These are phyloP conservation scores for Holothuria glaberrima DNA, from an alignment of 35 echinoderm and acorn worm species.

Conservation along the genomic window DNA sequence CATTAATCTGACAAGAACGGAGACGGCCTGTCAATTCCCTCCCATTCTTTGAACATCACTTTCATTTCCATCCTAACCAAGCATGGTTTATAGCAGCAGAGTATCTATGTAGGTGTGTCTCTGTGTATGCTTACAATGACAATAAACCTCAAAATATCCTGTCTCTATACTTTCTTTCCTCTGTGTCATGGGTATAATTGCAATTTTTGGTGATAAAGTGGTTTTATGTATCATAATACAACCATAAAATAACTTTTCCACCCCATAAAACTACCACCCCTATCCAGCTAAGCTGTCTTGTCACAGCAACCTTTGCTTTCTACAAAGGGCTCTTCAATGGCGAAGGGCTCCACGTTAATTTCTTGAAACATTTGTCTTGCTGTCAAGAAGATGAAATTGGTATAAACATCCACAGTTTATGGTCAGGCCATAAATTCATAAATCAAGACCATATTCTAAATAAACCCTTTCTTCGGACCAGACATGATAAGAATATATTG, in stretches of 20 bases:
- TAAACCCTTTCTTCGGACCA: slow-evolving; percentile 9
- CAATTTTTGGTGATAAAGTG: slow-evolving; percentile 10
- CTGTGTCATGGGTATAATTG: not conserved
- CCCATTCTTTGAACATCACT: too few species aligned
- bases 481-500: too few species aligned
- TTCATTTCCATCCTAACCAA: too few species aligned
- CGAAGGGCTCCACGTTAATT: not conserved
- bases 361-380: slow-evolving; percentile 45
- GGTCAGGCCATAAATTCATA: slow-evolving; percentile 53
- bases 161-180: not conserved
- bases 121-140: too few species aligned
- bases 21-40: too few species aligned
- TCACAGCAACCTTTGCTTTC: not conserved
- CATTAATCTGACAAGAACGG: too few species aligned
- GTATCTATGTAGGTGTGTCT: too few species aligned
- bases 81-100: too few species aligned
- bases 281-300: too few species aligned
- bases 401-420: slow-evolving; percentile 52
- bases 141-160: too few species aligned
- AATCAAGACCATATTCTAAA: slow-evolving; percentile 49
- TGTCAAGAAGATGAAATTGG: slow-evolving; percentile 34
- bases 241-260: slow-evolving; percentile 43
- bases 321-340: not conserved
- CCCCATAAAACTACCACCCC: too few species aligned
- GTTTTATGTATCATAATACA: slow-evolving; percentile 35